A percentile compares a stretch with the other conserved stretches of the same genome.
Conservation (phyloP, 2,888 invertebrate species). For the Oscheius myriophilus region DNA sequence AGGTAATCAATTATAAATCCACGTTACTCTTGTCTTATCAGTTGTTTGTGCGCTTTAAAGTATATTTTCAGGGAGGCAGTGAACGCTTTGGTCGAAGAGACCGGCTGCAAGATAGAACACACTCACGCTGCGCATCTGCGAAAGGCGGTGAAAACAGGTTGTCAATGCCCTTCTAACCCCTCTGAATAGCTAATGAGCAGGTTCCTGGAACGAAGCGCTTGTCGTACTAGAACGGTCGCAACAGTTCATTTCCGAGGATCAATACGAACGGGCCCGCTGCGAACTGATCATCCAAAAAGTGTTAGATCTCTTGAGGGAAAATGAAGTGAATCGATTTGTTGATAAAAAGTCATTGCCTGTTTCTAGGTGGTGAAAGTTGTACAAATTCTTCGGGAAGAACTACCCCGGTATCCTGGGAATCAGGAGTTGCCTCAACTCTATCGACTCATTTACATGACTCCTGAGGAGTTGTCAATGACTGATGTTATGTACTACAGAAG, state of each 20-base stretch:
- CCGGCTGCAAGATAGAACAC: constrained; percentile 62
- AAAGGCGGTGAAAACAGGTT: constrained; percentile 34
- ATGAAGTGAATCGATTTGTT: neutral
- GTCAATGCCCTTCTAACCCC: constrained; percentile 5
- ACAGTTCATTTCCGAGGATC: constrained; percentile 15
- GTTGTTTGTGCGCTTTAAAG: constrained; percentile 6
- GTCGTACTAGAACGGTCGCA: constrained; percentile 44
- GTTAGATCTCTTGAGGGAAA: neutral
- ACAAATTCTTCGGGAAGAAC: neutral
- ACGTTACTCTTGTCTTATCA: neutral
- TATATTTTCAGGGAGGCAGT: constrained; percentile 55
- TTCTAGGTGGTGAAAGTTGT: neutral
- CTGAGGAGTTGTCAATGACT: no score
- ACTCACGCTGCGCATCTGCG: constrained; percentile 51
- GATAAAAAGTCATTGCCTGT: no score
- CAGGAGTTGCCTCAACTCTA: neutral
- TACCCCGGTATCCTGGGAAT: neutral
- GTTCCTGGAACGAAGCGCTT: constrained; percentile 54
- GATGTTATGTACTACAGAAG: no score
- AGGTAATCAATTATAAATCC: constrained; percentile 40
- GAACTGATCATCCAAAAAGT: constrained; percentile 18
- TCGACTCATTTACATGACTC: no score
- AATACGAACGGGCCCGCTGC: constrained; percentile 1
- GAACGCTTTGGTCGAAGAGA: constrained; percentile 63
- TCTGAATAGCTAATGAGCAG: constrained; percentile 30